phyloP scores from a whole-genome alignment of 2,797 vertebrate species.

The Falco concolor region DNA sequence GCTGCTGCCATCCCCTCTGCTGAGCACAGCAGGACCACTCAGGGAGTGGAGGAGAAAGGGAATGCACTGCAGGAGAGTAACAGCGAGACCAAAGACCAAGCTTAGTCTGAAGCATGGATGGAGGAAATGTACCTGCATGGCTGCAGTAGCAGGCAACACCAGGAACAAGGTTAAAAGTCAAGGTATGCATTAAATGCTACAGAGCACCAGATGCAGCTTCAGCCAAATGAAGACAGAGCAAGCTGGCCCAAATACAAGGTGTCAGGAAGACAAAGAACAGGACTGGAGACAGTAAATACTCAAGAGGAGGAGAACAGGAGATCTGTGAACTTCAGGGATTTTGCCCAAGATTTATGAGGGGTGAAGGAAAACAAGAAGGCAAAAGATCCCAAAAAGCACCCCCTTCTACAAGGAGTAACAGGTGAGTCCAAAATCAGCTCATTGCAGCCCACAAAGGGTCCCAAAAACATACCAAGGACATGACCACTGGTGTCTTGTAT shows the following conservation, averaged over 20 bases:
- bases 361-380: not conserved
- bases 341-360: not conserved
- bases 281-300: not conserved
- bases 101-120: not conserved
- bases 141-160: not conserved
- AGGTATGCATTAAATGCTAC: not conserved
- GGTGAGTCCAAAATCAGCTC: not conserved
- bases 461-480: not conserved
- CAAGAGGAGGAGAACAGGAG: not conserved
- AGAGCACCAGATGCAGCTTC: not conserved
- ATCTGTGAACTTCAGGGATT: not conserved
- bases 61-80: not conserved
- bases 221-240: not conserved
- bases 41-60: not conserved
- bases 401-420: not conserved
- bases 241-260: not conserved
- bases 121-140: not conserved
- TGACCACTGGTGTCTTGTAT: not conserved
- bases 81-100: not conserved
- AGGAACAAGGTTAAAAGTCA: not conserved
- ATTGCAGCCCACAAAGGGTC: not conserved
- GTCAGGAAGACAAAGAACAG: not conserved
- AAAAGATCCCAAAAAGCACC: not conserved
- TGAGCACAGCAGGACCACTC: no score
- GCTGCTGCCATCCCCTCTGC: not conserved